Evolutionary conservation across 1,140 invertebrate species (phyloP), one percentile per base, ranked within the genome.

Genomic region (Mylabris phalerata): DNA sequence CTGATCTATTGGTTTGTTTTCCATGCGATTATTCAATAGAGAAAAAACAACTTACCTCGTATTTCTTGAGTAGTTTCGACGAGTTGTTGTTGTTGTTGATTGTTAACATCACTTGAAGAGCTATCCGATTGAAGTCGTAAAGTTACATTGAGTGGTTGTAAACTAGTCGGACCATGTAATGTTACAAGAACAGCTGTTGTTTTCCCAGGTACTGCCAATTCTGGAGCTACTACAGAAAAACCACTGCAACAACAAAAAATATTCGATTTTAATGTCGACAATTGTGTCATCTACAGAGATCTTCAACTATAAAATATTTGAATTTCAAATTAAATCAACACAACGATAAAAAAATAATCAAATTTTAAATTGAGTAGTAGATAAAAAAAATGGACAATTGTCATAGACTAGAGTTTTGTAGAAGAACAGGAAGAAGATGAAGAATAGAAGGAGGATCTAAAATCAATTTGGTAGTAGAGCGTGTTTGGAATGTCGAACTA

Each of bases 211-310:
- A 82, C 81, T 3, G 80, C 81, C 9, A 81, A 73, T 66, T 82
- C 80, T 2, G 82, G 81, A 9, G 80, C 79, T 45, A 83, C 81
- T 11, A 84, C 79, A 27, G 81, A 82, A 67, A 82, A 80, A 3
- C 80, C 81, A 9, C 81, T 83, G 75, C 19, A 71, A 72, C 49
- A 69, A 64, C 60, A 52, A 13, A 48, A 32, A 47, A 24, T 44
- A 52, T 24, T 48, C 40, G 13, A 49, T 38, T 38, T 19, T 19
- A 19, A 19, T 19, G 19, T 19, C 32, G 7, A 32, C 32, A 32
- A 32, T 19, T 32, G 32, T 32, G 32, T 32, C 32, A 32, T 19
- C 19, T 19, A 19, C 19, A 19, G 19, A 19, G 1, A 19, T 19
- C 19, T 19, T 1, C 19, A 19, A 19, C 19, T 19, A 19, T 19